Base-by-base conservation (phyloP, 2,113 vertebrate species). In the Myiopsitta monachus region DNA sequence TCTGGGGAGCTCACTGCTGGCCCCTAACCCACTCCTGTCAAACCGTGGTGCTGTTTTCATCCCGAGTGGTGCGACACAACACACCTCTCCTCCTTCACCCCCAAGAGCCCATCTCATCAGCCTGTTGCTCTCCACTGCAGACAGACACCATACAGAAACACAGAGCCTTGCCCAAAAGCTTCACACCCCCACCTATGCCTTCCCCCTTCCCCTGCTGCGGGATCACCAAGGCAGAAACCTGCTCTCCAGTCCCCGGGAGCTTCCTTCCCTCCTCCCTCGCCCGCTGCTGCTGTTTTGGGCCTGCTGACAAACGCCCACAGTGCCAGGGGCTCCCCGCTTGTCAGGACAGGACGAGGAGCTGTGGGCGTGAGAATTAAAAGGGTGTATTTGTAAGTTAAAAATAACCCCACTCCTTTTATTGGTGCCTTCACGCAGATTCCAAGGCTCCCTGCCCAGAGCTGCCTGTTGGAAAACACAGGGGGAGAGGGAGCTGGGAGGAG, bases 241-340 rank as follows among this genome's bases (percentile, higher is more conserved):
- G 15, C 68, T 73, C 62, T 51, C n/a, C 2, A 2, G 14, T 38
- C 69, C 81, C n/a, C 64, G 17, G 78, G 44, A 88, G 63, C 80
- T 85, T 73, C 73, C 55, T 59, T 59, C 13, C 10, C 78, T 61
- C 83, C 62, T 91, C 54, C 39, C 87, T 94, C 6, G 0, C 54
- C 75, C 1, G 2, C 39, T 66, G 77, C 15, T 90, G 91, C 84
- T 95, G 90, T 59, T 91, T 49, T 62, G 90, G 84, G 83, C 88
- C 79, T 23, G 74, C 94, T 93, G 87, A 91, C 87, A 92, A 93
- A 94, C 51, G 0, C 92, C 78, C 73, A 9, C 88, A 74, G 85
- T 76, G 95, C 95, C 95, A 96, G 83, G 95, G 91, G 77, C 92
- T 95, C 91, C 86, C 44, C 15, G 1, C 96, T 52, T 95, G 96